Conservation (phyloP, 2,797 vertebrate species). For the Gymnoscopelus microlampas region DNA sequence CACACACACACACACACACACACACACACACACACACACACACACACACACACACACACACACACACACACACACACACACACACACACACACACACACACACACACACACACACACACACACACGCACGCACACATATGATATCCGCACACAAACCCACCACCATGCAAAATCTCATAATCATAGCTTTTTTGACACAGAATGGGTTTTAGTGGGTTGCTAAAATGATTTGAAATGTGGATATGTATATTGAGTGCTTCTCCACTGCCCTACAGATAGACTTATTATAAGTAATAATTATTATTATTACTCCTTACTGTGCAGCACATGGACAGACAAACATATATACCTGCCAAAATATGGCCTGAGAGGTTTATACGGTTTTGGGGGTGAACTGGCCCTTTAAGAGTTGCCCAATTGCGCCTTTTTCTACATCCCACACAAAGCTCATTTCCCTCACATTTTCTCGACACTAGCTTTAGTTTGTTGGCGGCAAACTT, state of each 20-base stretch:
- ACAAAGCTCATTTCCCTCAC: slow-evolving; percentile 4
- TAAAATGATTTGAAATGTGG: no score
- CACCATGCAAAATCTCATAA: no score
- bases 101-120: slow-evolving; percentile 20
- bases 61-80: slow-evolving; percentile 2
- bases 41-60: not conserved
- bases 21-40: not conserved
- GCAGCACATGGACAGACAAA: not conserved
- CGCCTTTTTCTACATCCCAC: slow-evolving; percentile 27
- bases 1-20: slow-evolving; percentile 35
- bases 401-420: slow-evolving; percentile 10
- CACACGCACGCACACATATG: slow-evolving; percentile 34
- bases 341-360: slow-evolving; percentile 33
- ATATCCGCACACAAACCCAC: no score
- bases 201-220: no score
- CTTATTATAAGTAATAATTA: not conserved
- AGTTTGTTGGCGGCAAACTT: slow-evolving; percentile 20
- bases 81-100: slow-evolving; percentile 16
- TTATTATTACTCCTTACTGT: no score
- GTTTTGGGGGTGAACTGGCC: no score
- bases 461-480: slow-evolving; percentile 16
- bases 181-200: no score
- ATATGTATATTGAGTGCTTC: slow-evolving; percentile 41
- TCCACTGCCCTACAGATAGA: slow-evolving; percentile 62
- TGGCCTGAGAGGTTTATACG: slow-evolving; percentile 20